Conservation (phyloP, 2,888 invertebrate species). For the Drosophila infuscata region DNA sequence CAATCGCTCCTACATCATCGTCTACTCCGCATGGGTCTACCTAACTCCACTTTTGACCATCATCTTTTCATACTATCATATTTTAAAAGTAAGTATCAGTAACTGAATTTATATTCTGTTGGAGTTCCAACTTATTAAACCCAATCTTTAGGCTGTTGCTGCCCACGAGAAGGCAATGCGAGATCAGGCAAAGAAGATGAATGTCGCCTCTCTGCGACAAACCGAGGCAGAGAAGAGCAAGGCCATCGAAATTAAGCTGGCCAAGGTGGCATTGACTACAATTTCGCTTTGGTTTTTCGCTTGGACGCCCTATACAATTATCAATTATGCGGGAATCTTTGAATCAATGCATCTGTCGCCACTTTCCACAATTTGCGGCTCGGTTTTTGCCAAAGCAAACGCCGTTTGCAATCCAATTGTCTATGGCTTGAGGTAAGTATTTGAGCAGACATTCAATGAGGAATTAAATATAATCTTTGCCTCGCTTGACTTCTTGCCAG, state of each 20-base stretch:
- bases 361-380: conserved; percentile 86
- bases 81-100: conserved; percentile 85
- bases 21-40: conserved; percentile 86
- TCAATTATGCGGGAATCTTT: conserved; percentile 86
- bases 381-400: conserved; percentile 88
- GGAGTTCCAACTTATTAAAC: not conserved
- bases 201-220: conserved; percentile 87
- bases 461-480: not conserved
- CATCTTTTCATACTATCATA: conserved; percentile 88
- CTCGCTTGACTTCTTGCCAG: conserved; percentile 74
- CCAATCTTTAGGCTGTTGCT: conserved; percentile 85
- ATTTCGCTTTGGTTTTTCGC: conserved; percentile 88
- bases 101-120: no score
- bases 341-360: conserved; percentile 86
- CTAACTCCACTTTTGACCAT: conserved; percentile 86
- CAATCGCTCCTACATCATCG: conserved; percentile 86
- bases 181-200: conserved; percentile 89
- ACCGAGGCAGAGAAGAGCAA: conserved; percentile 85
- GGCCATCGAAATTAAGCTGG: conserved; percentile 87
- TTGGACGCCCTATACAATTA: conserved; percentile 88
- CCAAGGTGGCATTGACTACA: conserved; percentile 88
- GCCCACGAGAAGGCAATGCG: conserved; percentile 87
- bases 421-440: conserved; percentile 87
- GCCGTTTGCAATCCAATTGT: conserved; percentile 87
- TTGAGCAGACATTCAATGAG: rapidly evolving